Base-by-base conservation (phyloP, 2,113 vertebrate genomes). In the Gymnarchus niloticus region DNA sequence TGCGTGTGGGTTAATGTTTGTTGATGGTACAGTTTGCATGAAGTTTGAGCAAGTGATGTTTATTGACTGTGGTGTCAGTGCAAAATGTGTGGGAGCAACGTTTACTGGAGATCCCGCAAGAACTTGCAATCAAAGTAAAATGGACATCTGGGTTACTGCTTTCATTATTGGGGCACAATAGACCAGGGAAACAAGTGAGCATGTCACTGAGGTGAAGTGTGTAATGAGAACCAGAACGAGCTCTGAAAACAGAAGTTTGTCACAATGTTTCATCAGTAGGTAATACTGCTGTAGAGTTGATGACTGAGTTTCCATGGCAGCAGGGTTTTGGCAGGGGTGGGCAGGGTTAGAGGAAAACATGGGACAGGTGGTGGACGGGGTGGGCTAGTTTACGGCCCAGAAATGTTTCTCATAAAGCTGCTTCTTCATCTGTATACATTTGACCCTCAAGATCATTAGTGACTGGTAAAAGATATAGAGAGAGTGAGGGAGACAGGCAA, bases 381-480 rank as follows among this genome's bases (percentile, higher is more conserved):
- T 46, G 83, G 93, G 93, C 92, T 94, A 92, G 91, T 92, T 93
- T 89, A 87, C 88, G 86, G 88, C 65, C 88, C 90, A 92, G 90
- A 90, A 94, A 83, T 87, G 90, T 91, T 94, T 92, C 89, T 91
- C 93, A 93, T 93, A 94, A 28, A 92, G 93, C 91, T 92, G 93
- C 90, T 92, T 93, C 91, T 94, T 93, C 90, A 93, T 91, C 93
- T 95, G 93, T 86, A 92, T 93, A 89, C 93, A 93, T 91, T 93
- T 93, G 85, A 94, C 92, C 78, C 92, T 94, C 89, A 95, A 17
- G 92, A 90, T 92, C 91, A 94, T 92, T 88, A 94, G 89, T 61
- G 91, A 91, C 90, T 94, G 92, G 91, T 93, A 93, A 92, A 90
- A 92, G 88, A 89, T 83, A 91, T 90, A 91, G 81, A 93, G 92